Conservation (phyloP, 2,797 vertebrate species). For the Rhadinocentrus ornatus region DNA sequence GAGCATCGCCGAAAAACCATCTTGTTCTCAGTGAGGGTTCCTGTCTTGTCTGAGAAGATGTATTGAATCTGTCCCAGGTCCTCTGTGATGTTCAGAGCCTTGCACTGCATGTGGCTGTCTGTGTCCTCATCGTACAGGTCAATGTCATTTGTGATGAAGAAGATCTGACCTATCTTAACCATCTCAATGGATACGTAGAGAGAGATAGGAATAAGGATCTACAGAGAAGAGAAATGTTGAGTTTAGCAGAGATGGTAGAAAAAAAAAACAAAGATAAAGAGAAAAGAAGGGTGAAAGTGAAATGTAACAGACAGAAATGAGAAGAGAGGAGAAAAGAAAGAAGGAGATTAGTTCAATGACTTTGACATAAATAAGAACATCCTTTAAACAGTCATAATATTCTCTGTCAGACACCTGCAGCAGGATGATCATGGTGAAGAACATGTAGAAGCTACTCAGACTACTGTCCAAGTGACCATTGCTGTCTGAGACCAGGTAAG, state of each 20-base stretch:
- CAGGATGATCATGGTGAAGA: constrained; percentile 96
- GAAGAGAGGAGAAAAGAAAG: neutral
- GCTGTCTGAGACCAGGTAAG: constrained; percentile 85
- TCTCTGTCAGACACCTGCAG: constrained; percentile 85
- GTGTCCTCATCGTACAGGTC: constrained; percentile 91
- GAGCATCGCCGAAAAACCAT: constrained; percentile 96
- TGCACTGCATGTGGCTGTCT: constrained; percentile 87
- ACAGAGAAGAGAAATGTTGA: constrained; percentile 33
- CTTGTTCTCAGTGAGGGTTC: constrained; percentile 97
- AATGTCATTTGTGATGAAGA: constrained; percentile 90
- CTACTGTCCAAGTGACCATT: constrained; percentile 76
- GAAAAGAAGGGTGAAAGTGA: neutral
- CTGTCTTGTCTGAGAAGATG: constrained; percentile 97
- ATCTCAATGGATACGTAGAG: constrained; percentile 95
- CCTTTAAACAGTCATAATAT: neutral
- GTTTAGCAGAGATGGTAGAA: neutral
- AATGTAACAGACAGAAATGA: neutral
- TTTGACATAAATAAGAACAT: constrained; percentile 4
- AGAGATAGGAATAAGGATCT: constrained; percentile 95
- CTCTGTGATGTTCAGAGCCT: constrained; percentile 93
- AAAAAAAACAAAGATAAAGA: neutral
- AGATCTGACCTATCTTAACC: constrained; percentile 92
- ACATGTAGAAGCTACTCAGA: constrained; percentile 89
- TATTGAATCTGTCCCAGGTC: constrained; percentile 96
- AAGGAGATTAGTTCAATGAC: constrained; percentile 3